Base-by-base conservation (phyloP, 23 tunicate genomes). In the Aplidium turbinatum region DNA sequence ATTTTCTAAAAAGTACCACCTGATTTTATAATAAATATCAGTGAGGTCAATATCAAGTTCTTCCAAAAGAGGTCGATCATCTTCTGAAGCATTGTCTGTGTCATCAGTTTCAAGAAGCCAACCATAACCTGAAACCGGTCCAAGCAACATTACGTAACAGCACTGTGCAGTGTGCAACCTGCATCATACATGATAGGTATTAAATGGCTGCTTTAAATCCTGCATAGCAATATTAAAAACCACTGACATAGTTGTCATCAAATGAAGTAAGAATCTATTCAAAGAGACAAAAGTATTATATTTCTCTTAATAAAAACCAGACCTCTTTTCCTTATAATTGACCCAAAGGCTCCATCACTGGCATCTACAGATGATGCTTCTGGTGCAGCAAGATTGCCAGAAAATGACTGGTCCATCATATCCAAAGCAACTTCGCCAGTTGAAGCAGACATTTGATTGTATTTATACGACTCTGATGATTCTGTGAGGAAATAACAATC, bases 61-160 rank as follows among this genome's bases (percentile, higher is more conserved):
- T 47, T 94, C 99, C 7, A 94, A 46, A 22, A 94, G 50, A n/a
- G 99, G 99, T 47, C 34, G 33, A 27, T 94, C 90, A 38, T 51
- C 36, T 36, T 77, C 78, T 2, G 53, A 56, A 16, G 82, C 95
- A 0, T 74, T 79, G 20, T 58, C 80, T 0, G 70, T 80, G 24
- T 51, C 82, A 31, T 86, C 92, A 26, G 99, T 82, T 45, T 94
- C 99, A 9, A 94, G 68, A 34, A 94, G 72, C 99, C 99, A 94
- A 4, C 95, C 99, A 65, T 90, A 90, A 38, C 97, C 97, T 77
- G 35, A 30, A 42, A 16, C 50, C 11, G 36, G n/a, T n/a, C n/a
- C n/a, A n/a, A n/a, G n/a, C n/a, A n/a, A n/a, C n/a, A n/a, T n/a
- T n/a, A n/a, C n/a, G n/a, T n/a, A n/a, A n/a, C n/a, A n/a, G n/a